Evolutionary conservation across 2,888 invertebrate genomes (phyloP), one percentile per base, ranked within the genome.

Genomic region (Bellardia pandia): DNA sequence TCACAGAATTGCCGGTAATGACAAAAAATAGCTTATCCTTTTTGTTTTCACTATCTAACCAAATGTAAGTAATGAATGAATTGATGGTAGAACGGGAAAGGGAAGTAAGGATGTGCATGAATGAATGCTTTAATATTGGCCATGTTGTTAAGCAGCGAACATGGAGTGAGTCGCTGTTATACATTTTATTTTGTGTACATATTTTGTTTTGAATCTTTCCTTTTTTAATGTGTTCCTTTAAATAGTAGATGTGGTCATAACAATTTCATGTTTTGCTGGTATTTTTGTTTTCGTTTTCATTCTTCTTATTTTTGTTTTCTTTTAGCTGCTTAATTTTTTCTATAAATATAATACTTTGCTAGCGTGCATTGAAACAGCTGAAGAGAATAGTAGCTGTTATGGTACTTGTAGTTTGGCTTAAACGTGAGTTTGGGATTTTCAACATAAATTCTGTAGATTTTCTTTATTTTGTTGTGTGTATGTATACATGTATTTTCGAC

Each of bases 191-290:
- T 48, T 75, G 51, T 40, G 5, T 74, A 8, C 13, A 6, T 13
- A 58, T 68, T 66, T 11, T 11, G 11, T 71, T 74, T 75, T 40
- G 23, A 7, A 11, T 5, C 16, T 51, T 45, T 7, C n/a, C 30
- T 42, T 71, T 37, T 8, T 53, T 40, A 9, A 33, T 69, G 23
- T 81, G 33, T 48, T 53, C 51, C 2, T 33, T 48, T 48, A 66
- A 75, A 66, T 30, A 42, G 60, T 51, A 14, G 64, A 48, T 62
- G 74, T 86, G 82, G 71, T 80, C 80, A 84, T 80, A 77, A 80
- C 79, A 86, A 86, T 86, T 86, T 86, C 79, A 84, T 86, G 76
- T 60, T 83, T 68, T 66, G 60, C 53, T 79, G 66, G n/a, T n/a
- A n/a, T n/a, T n/a, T n/a, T 60, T 66, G 58, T 74, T 77, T 53